phyloP scores from a whole-genome alignment of 2,888 invertebrate species.

The Pasiphila rectangulata region DNA sequence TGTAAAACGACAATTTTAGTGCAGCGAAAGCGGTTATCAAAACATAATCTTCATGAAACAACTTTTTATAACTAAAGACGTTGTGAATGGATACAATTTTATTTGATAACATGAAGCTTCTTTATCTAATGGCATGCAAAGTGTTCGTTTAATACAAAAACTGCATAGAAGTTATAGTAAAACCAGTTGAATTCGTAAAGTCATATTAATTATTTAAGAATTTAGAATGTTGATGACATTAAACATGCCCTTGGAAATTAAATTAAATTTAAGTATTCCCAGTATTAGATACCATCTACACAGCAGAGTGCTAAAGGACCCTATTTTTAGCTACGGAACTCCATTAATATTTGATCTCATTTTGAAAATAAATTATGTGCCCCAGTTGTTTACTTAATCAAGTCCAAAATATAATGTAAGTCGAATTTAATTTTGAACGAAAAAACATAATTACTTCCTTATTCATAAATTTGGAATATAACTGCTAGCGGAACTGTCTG shows the following conservation, averaged over 20 bases:
- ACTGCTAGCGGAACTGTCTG: slow-evolving; percentile 17
- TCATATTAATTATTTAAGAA: slow-evolving; percentile 23
- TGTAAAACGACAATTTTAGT: slow-evolving; percentile 5
- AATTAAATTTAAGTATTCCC: no score
- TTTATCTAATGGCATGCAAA: slow-evolving; percentile 21
- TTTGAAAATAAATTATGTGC: not conserved
- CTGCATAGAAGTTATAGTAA: slow-evolving; percentile 21
- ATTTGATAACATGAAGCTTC: not conserved
- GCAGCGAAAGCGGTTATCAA: no score
- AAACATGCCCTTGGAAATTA: slow-evolving; percentile 18
- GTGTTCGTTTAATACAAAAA: slow-evolving; percentile 23
- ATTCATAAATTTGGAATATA: slow-evolving; percentile 15
- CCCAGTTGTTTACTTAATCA: no score
- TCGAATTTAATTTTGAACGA: slow-evolving; percentile 2
- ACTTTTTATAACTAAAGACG: no score
- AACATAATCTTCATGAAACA: no score
- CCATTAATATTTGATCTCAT: not conserved
- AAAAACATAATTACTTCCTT: slow-evolving; percentile 6
- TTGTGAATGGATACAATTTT: no score
- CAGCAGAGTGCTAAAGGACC: not conserved
- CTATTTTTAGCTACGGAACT: no score
- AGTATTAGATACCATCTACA: not conserved
- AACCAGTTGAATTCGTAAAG: slow-evolving; percentile 23
- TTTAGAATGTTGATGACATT: slow-evolving; percentile 20
- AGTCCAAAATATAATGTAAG: not conserved